Base-by-base conservation (phyloP, 2,888 invertebrate species). In the Apotomis capreana region DNA sequence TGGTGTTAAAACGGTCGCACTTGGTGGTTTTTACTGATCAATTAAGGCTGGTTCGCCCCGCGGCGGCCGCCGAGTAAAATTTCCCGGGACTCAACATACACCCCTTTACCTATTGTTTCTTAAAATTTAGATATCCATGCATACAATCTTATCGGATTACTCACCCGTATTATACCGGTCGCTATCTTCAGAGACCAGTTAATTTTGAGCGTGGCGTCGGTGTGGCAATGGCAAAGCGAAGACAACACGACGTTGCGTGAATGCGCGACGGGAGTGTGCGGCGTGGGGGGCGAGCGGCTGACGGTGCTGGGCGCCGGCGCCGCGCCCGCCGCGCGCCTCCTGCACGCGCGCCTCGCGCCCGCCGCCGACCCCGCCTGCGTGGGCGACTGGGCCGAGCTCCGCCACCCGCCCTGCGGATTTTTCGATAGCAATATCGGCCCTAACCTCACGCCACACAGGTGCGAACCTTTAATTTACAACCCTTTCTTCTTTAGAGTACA, bases 341-440 rank as follows among this genome's bases (percentile, higher is more conserved):
- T 68, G 0, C 5, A 72, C 95, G 94, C 4, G 92, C 95, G 37
- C 44, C 9, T 60, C 15, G 37, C 61, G 62, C 69, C 12, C 13
- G 5, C 44, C 44, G 59, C 63, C 51, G 44, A 52, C 36, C 55
- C 44, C n/a, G 4, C 10, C 26, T 44, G 9, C 54, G 12, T 36
- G 26, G 26, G 26, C 26, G 37, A 10, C 52, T 60, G 65, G 70
- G 5, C 8, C 36, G 15, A 6, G 46, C 60, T 58, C 46, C 59
- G 54, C 46, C 5, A 5, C 4, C 15, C 10, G 9, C 12, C 46
- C 36, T 59, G 58, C n/a, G 57, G 65, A n/a, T 44, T 67, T 12
- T n/a, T 51, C 15, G 8, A 6, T 15, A 6, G 12, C 46, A 3
- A 8, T 10, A 3, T 49, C 49, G 49, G 10, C 9, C 49, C 49